Evolutionary conservation across 2,797 vertebrate species (phyloP).

Genomic region (Monodelphis domestica): DNA sequence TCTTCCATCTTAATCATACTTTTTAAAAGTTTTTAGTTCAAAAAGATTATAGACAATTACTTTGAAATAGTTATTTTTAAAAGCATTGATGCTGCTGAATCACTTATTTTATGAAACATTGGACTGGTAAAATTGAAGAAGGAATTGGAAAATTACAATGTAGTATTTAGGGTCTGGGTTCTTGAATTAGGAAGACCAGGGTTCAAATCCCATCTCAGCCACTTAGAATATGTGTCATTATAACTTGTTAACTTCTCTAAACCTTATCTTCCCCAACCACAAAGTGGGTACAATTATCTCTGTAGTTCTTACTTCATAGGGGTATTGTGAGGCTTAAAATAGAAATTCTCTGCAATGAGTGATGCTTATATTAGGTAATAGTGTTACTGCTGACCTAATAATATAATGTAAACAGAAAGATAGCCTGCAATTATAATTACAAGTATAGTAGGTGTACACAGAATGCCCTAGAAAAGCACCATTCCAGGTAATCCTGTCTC

Average conservation of each 20-base stretch:
- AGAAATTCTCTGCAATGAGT: not conserved
- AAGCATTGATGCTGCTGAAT: not conserved
- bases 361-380: not conserved
- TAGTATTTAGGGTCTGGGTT: not conserved
- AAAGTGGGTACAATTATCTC: not conserved
- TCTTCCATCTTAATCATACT: not conserved
- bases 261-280: too few relatives aligned
- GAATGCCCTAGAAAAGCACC: not conserved
- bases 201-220: not conserved
- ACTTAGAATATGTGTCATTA: not conserved
- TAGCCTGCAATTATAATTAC: not conserved
- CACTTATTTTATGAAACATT: not conserved
- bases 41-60: not conserved
- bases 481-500: not conserved
- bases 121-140: not conserved
- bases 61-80: not conserved
- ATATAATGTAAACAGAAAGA: not conserved
- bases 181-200: not conserved
- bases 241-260: not conserved
- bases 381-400: not conserved
- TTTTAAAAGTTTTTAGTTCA: conserved; percentile 27
- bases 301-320: not conserved
- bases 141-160: not conserved
- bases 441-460: not conserved
- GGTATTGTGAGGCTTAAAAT: not conserved